Evolutionary conservation across 1,140 invertebrate genomes (phyloP), one percentile per base, ranked within the genome.

Genomic region (Drosophila neocordata): DNA sequence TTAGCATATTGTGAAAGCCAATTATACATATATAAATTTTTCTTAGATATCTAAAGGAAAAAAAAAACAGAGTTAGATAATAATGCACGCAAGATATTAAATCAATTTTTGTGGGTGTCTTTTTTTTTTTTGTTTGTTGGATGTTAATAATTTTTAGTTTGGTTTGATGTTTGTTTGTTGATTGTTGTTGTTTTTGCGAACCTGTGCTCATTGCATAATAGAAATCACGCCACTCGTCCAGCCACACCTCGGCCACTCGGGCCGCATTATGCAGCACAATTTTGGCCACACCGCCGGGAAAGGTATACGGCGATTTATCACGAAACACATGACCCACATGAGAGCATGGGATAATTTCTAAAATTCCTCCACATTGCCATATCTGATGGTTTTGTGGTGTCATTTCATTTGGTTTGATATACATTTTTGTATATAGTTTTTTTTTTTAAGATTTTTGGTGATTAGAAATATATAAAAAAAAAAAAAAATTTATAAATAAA

Each of bases 151-250:
- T 66, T 76, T 74, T 60, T 69, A 27, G 27, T 53, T 48, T 66
- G 69, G 69, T 60, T 69, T 35, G 34, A 51, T 57, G 65, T 48
- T 66, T 72, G 69, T 60, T 69, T 35, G 34, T 53, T 57, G 65
- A 58, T 62, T 53, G 63, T 66, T 75, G 60, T 55, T 67, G 22
- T 56, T 77, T 73, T 71, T 75, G 83, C 95, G 95, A 96, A 98
- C 97, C 97, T 97, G 97, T 97, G 93, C 98, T 98, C 95, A 98
- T 98, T 92, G 96, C 96, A 95, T 98, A 99, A 95, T 98, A 99
- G 95, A 99, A 99, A 93, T 98, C 96, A 93, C 97, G 96, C 97
- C 98, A 99, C 93, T 98, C 97, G 95, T 99, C 98, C 96, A 99
- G 96, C 98, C 98, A 99, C 89, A 99, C 98, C 94, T 98, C 97